Conservation (phyloP, 1,140 invertebrate species). For the Caenorhabditis latens region DNA sequence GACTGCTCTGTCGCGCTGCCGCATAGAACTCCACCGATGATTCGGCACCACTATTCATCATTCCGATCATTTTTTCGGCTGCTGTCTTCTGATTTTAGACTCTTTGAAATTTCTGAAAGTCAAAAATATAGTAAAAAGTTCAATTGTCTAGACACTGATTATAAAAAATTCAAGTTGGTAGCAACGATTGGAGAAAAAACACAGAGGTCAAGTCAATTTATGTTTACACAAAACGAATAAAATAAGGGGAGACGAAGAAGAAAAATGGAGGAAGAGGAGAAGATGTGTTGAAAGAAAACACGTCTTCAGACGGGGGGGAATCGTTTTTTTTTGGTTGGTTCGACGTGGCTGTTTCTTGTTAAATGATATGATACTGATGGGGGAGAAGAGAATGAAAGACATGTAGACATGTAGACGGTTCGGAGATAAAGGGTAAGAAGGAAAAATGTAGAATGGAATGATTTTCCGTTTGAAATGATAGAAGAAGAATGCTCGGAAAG, state of each 20-base stretch:
- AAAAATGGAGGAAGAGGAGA: neutral
- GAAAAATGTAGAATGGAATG: neutral
- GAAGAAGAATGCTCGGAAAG: neutral
- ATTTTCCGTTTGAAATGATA: neutral
- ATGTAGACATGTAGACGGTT: too few species aligned
- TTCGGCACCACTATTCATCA: conserved; percentile 50
- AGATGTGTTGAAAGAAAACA: conserved; percentile 7
- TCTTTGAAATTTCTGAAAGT: neutral
- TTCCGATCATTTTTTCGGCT: conserved; percentile 23
- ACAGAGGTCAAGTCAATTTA: conserved; percentile 9
- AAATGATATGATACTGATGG: conserved; percentile 3
- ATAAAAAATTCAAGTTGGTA: neutral
- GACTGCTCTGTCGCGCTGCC: conserved; percentile 20
- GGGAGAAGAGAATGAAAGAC: neutral
- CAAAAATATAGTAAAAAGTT: neutral
- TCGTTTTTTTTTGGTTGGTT: neutral
- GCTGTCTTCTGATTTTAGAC: too few species aligned
- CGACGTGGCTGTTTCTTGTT: neutral
- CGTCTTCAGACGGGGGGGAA: neutral
- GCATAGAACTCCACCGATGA: conserved; percentile 43
- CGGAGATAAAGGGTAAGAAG: too few species aligned
- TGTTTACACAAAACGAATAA: conserved; percentile 5
- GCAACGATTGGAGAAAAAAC: neutral
- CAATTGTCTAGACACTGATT: neutral
- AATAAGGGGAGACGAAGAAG: neutral